Evolutionary conservation across 2,113 vertebrate species (phyloP), one percentile per base, ranked within the genome.

Genomic region (Calidris pygmaea): DNA sequence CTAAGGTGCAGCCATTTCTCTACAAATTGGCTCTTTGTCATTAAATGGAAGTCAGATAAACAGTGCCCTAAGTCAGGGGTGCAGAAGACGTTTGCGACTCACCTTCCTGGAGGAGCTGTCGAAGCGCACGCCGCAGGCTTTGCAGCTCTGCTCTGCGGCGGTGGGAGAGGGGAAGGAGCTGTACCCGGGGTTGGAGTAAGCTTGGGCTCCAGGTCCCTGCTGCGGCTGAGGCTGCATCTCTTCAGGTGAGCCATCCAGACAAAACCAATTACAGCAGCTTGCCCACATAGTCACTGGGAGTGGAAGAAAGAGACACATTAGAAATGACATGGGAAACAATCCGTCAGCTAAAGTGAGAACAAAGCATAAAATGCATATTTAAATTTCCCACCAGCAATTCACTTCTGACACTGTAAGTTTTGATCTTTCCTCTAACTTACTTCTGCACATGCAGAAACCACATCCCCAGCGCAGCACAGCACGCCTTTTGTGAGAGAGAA

Each of bases 191-290:
- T 99, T 99, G 70, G 99, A 98, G 81, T 99, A 99, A 50, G 98
- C 98, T 90, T 98, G 98, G 6, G 97, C 91, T 56, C 97, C 96
- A 16, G 84, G 96, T 41, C 98, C 96, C 3, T 66, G 75, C 17
- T 88, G 88, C 4, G 84, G 93, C 12, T 85, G 93, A 0, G 80
- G 90, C 11, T 95, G 79, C 73, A 97, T 97, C n/a, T 98, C 98
- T 72, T 97, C 98, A 1, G 98, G 96, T 65, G 97, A 95, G 18
- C 98, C 97, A 96, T 99, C 99, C 98, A 99, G 73, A 86, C 99
- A 99, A 59, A 99, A 93, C 99, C 99, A 99, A 95, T 98, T 98
- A 93, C 99, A 99, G 95, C 99, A 99, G 90, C 98, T 98, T 21
- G 99, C 98, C 98, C 98, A 99, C 99, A 99, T 99, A 90, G 93